Conservation (phyloP, 23 tunicate genomes). For the Corella eumyota region DNA sequence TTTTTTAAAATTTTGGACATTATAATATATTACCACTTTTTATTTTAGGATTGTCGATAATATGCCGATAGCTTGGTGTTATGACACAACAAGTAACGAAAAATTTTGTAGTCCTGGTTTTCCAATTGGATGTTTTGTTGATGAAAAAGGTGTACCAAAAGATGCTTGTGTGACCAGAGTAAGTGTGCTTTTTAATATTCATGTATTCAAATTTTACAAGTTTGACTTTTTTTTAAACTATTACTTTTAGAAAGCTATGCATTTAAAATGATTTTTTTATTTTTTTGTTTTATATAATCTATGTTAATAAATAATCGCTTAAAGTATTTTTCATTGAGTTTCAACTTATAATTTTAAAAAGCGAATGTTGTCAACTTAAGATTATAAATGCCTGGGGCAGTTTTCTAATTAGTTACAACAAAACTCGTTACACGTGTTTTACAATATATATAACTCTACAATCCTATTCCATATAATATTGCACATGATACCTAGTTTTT, state of each 20-base stretch:
- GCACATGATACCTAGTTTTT: too few relatives aligned
- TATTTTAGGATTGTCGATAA: conserved; percentile 79
- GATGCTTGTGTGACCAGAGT: conserved; percentile 73
- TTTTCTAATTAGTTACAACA: too few relatives aligned
- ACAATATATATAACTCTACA: too few relatives aligned
- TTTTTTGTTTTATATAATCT: neutral
- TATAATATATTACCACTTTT: neutral
- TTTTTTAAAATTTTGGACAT: neutral
- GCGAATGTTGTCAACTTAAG: too few relatives aligned
- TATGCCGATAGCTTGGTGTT: conserved; percentile 99
- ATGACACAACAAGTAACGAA: conserved; percentile 34
- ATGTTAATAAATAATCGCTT: neutral
- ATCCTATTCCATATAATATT: too few relatives aligned
- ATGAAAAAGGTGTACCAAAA: conserved; percentile 35
- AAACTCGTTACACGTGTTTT: too few relatives aligned
- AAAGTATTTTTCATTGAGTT: too few relatives aligned
- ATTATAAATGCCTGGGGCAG: too few relatives aligned
- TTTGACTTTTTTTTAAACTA: neutral
- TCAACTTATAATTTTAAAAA: too few relatives aligned
- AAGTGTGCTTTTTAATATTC: conserved; percentile 1
- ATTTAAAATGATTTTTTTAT: neutral
- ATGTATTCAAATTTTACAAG: neutral
- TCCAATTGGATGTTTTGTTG: conserved; percentile 97
- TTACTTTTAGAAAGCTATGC: neutral
- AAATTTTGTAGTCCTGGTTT: conserved; percentile 90